Evolutionary conservation across 2,888 invertebrate species (phyloP), one percentile per base, ranked within the genome.

Genomic region (Dasysyrphus albostriatus): DNA sequence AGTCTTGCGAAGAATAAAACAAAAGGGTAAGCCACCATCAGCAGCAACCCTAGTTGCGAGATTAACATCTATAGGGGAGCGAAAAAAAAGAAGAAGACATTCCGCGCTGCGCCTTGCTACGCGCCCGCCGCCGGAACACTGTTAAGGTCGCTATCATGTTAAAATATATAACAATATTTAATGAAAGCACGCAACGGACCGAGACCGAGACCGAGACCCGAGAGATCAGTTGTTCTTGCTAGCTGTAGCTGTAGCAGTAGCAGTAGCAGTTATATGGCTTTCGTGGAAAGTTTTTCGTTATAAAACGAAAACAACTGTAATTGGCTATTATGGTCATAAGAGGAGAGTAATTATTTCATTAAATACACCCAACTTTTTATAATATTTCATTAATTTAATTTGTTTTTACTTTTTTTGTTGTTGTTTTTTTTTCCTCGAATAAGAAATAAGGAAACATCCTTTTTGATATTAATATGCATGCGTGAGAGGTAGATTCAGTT

Each of bases 271-370:
- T 7, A 5, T n/a, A 10, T n/a, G 63, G 32, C 9, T 29, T 63
- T 29, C n/a, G n/a, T 10, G 44, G 16, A 12, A 47, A 16, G n/a
- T 34, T 56, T 56, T n/a, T 58, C 9, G 44, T 10, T 47, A 63
- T 44, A 63, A 63, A 63, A 63, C n/a, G n/a, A 44, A 63, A 63
- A 63, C 63, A 63, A 63, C 42, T 44, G 32, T 63, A 63, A 63
- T 63, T 63, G 63, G 63, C 32, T 47, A 63, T 63, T 63, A 63
- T 63, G 63, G 32, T 32, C 63, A 63, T 63, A 63, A 63, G 63
- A 63, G 32, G 44, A 29, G 44, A 63, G 44, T 63, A 63, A 42
- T 42, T 42, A 47, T 63, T 63, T 47, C 63, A 63, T 63, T 63
- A 63, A 63, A 63, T 63, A 63, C n/a, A 63, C 29, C n/a, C 44